Conservation (phyloP, 37 sponge, comb jelly and placozoan species). For the Lycopodina hypogea region DNA sequence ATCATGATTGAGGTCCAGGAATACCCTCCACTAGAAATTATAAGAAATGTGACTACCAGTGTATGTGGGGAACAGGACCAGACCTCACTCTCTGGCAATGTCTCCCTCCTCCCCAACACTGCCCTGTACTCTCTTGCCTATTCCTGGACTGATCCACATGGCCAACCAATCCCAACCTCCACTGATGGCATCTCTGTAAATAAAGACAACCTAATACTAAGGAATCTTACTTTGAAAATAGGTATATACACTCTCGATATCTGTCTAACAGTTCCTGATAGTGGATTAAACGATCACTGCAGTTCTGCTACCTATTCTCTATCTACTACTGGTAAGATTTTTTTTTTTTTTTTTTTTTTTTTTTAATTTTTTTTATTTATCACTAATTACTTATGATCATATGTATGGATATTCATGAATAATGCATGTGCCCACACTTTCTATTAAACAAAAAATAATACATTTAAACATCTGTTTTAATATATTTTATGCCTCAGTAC, state of each 20-base stretch:
- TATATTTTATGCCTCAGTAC: too few species aligned
- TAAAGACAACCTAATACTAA: not conserved
- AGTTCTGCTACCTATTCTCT: not conserved
- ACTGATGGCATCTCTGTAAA: not conserved
- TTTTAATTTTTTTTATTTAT: too few species aligned
- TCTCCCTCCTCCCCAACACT: constrained; percentile 9
- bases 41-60: not conserved
- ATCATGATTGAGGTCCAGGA: not conserved
- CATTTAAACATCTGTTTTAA: too few species aligned
- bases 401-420: too few species aligned
- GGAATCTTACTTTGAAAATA: too few species aligned
- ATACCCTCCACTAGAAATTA: not conserved
- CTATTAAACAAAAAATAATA: too few species aligned
- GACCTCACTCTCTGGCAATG: not conserved
- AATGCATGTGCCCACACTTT: too few species aligned
- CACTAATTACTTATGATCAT: too few species aligned
- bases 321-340: not conserved
- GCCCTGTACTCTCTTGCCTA: not conserved
- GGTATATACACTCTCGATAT: not conserved
- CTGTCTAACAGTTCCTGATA: not conserved
- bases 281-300: constrained; percentile 1
- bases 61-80: not conserved
- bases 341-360: too few species aligned
- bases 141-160: not conserved
- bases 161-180: not conserved